phyloP scores from a whole-genome alignment of 2,797 vertebrate genomes.

The Clarias pachynema region DNA sequence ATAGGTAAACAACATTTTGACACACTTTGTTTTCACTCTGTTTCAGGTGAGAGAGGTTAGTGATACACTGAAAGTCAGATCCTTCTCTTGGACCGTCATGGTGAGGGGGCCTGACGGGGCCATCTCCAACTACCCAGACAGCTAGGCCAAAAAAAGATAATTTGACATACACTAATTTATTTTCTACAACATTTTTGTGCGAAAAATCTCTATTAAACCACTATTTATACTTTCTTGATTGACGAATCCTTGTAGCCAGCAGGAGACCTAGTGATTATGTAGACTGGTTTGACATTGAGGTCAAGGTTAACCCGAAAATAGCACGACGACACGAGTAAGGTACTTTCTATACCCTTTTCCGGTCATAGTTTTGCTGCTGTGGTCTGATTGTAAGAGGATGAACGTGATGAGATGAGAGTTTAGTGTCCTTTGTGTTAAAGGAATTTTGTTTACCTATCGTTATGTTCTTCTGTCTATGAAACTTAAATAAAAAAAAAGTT shows the following conservation, averaged over 20 bases:
- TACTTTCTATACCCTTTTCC: slow-evolving; percentile 16
- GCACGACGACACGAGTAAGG: slow-evolving; percentile 14
- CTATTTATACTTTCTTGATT: neutral
- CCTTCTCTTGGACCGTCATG: neutral
- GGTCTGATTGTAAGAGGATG: slow-evolving; percentile 3
- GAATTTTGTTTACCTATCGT: neutral
- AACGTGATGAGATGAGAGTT: neutral
- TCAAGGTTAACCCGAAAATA: slow-evolving; percentile 28
- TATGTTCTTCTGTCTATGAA: too few relatives aligned
- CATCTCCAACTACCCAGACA: neutral
- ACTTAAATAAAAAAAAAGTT: neutral
- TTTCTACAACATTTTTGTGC: neutral
- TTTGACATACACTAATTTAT: neutral
- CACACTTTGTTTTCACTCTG: neutral
- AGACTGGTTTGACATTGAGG: slow-evolving; percentile 5
- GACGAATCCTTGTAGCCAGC: neutral
- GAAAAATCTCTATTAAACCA: neutral
- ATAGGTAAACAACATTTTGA: neutral
- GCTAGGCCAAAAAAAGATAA: neutral
- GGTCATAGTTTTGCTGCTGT: neutral
- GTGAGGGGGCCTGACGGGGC: neutral
- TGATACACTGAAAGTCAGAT: neutral
- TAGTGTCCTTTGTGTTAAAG: neutral
- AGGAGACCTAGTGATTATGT: slow-evolving; percentile 1
- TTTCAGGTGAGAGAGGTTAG: neutral